Percentiles rank a stretch among this genome's conserved stretches.
These are phyloP conservation scores for Acleris emargana DNA, from an alignment of 2,888 invertebrate genomes.

Conservation along the genomic window DNA sequence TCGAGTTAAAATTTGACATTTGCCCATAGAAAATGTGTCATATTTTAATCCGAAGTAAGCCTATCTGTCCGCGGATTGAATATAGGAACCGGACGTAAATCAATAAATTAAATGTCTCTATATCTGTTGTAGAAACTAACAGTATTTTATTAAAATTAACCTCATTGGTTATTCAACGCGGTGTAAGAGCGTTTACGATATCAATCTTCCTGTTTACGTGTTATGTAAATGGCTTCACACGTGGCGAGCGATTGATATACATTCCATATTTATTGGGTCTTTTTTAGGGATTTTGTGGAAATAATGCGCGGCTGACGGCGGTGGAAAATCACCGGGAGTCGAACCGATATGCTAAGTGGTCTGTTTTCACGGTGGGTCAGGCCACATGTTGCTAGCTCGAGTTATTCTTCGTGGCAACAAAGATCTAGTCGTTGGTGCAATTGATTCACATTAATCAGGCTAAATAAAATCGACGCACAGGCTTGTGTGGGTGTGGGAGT, in stretches of 20 bases:
- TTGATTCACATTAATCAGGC: no score
- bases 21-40: no score
- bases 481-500: no score
- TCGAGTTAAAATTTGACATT: no score
- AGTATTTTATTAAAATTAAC: slow-evolving; percentile 5
- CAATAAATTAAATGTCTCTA: no score
- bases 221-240: slow-evolving; percentile 25
- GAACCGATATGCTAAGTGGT: background rate
- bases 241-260: slow-evolving; percentile 21
- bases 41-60: no score
- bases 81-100: no score
- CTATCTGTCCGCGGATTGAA: no score
- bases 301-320: background rate
- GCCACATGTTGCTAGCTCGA: no score
- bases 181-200: slow-evolving; percentile 9
- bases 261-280: slow-evolving; percentile 19
- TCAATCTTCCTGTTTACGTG: slow-evolving; percentile 30
- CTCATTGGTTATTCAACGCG: slow-evolving; percentile 22
- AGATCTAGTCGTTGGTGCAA: no score
- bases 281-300: slow-evolving; percentile 5
- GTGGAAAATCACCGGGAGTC: slow-evolving; percentile 16
- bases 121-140: background rate
- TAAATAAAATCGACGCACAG: no score
- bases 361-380: background rate
- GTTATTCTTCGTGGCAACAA: no score